phyloP scores from a whole-genome alignment of 2,113 vertebrate species.

The Paradisaea rubra region DNA sequence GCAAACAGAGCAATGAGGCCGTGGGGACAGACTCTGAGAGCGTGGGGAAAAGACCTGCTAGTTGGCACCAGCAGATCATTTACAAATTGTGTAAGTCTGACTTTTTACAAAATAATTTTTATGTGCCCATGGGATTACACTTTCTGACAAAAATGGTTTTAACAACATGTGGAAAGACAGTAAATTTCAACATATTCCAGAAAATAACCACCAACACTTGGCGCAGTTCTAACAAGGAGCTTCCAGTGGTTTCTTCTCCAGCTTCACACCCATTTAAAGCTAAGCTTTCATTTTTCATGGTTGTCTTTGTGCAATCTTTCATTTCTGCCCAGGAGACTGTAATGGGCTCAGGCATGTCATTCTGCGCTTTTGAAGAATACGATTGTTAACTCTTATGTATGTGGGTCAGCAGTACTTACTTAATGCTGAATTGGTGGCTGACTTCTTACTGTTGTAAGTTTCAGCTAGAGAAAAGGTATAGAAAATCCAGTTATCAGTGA shows the following conservation, averaged over 20 bases:
- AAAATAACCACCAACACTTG: neutral
- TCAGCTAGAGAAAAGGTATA: neutral
- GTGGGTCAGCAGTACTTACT: neutral
- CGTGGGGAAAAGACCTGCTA: neutral
- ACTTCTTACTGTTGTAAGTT: neutral
- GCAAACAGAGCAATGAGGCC: neutral
- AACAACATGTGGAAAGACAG: neutral
- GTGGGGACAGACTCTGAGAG: neutral
- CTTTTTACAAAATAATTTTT: neutral
- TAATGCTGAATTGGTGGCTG: neutral
- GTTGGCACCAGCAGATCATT: neutral
- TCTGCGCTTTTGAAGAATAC: neutral
- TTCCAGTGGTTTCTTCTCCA: neutral
- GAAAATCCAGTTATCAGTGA: neutral
- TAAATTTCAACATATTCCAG: neutral
- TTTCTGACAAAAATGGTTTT: neutral
- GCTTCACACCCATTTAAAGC: neutral
- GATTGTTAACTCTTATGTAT: neutral
- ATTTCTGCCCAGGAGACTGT: neutral
- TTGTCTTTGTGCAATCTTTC: neutral
- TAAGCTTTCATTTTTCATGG: neutral
- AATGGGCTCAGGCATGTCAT: neutral
- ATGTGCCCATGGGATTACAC: neutral
- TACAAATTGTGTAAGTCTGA: neutral
- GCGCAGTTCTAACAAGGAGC: neutral